Percentiles rank a stretch among this genome's conserved stretches.
Evolutionary conservation across 30 jellyfish, hydroid and myxozoan genomes (phyloP).

Genomic region (Rhopilema esculentum): DNA sequence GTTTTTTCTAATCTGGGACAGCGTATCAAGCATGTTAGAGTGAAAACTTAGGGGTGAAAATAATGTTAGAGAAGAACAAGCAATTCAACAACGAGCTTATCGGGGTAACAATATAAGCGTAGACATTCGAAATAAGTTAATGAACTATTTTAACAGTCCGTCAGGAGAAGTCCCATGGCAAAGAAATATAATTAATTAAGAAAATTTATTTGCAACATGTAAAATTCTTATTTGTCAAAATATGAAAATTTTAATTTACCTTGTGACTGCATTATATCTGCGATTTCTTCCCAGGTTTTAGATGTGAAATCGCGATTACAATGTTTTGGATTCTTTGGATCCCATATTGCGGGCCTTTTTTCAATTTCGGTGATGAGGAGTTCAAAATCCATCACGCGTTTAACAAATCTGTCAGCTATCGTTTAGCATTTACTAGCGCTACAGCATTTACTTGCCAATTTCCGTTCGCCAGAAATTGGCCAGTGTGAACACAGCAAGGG

Average conservation of each 20-base stretch:
- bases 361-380: slow-evolving; percentile 20
- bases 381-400: slow-evolving; percentile 36
- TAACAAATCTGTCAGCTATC: not conserved
- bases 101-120: slow-evolving; percentile 5
- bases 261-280: slow-evolving; percentile 3
- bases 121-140: slow-evolving; percentile 1
- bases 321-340: slow-evolving; percentile 45
- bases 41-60: not conserved
- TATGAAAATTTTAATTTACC: not conserved
- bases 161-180: slow-evolving; percentile 17
- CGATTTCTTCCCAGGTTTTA: slow-evolving; percentile 24
- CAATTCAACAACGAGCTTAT: slow-evolving; percentile 26
- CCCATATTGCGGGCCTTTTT: slow-evolving; percentile 48
- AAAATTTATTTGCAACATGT: not conserved
- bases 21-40: no score
- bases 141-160: slow-evolving; percentile 9
- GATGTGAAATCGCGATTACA: slow-evolving; percentile 7
- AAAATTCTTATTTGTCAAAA: not conserved
- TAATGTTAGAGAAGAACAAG: not conserved
- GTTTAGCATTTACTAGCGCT: not conserved
- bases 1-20: no score
- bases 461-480: no score
- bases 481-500: not conserved
- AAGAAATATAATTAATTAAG: not conserved
- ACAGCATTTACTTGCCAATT: not conserved